A percentile compares a stretch with the other conserved stretches of the same genome.
These are phyloP conservation scores for Manis pentadactyla DNA, from an alignment of 2,797 vertebrate species.

Conservation along the genomic window DNA sequence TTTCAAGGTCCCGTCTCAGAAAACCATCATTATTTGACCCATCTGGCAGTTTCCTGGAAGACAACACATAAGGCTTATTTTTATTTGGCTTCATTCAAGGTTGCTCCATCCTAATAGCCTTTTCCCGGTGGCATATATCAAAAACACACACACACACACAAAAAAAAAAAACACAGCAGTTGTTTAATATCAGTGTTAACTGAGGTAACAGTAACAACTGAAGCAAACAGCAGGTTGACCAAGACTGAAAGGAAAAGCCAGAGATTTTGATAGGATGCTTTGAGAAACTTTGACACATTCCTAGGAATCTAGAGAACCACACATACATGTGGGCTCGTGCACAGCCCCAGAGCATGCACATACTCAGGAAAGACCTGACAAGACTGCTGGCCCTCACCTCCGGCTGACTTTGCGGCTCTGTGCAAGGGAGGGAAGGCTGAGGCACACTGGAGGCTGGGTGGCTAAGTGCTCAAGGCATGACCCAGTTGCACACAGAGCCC, in stretches of 20 bases:
- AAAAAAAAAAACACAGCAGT: background rate
- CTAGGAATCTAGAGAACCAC: background rate
- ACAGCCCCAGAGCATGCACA: rapidly evolving
- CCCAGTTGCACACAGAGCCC: background rate
- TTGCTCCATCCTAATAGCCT: background rate
- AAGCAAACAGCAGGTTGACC: background rate
- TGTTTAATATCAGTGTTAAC: background rate
- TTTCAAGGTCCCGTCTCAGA: background rate
- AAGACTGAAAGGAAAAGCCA: background rate
- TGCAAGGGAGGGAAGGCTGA: background rate
- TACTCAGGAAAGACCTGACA: background rate
- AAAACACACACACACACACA: background rate
- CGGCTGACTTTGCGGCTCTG: background rate
- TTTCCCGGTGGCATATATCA: background rate
- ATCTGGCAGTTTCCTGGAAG: background rate
- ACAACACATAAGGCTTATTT: background rate
- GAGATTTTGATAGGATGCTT: background rate
- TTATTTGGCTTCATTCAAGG: background rate
- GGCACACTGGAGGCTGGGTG: background rate
- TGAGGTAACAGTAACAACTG: background rate
- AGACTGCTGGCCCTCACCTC: background rate
- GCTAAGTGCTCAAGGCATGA: background rate
- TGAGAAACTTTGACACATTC: background rate
- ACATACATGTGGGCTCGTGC: too few species aligned
- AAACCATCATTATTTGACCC: background rate